Conservation (phyloP, 2,113 vertebrate species). For the Formicarius rufipectus region DNA sequence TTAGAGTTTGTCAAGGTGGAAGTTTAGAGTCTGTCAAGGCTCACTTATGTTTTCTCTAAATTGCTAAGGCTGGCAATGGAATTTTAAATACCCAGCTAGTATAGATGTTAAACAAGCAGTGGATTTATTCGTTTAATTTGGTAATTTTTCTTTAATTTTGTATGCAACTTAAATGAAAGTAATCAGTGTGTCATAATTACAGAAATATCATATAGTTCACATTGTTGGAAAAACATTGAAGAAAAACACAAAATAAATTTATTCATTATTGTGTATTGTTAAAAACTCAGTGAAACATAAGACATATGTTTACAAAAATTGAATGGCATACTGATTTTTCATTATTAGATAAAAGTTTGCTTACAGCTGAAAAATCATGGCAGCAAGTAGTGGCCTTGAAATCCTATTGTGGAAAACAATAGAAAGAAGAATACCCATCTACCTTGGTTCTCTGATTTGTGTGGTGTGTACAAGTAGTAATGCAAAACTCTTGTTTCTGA, state of each 20-base stretch:
- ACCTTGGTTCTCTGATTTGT: conserved; percentile 14
- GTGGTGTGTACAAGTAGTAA: not conserved
- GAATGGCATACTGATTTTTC: conserved; percentile 41
- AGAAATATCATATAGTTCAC: not conserved
- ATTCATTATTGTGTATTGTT: not conserved
- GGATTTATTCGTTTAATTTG: not conserved
- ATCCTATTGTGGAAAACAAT: conserved; percentile 22
- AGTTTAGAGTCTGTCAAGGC: not conserved
- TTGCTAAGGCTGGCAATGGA: not conserved
- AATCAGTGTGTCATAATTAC: not conserved
- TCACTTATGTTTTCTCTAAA: not conserved
- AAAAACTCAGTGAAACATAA: conserved; percentile 42
- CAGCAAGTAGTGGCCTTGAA: not conserved
- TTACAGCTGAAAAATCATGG: conserved; percentile 15
- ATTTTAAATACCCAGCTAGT: not conserved
- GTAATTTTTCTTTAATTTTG: not conserved
- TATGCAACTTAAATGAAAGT: not conserved
- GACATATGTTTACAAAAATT: conserved; percentile 5
- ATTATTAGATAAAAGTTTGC: conserved; percentile 43
- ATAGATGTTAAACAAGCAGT: not conserved
- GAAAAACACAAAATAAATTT: not conserved
- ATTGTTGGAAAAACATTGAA: not conserved
- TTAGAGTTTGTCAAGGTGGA: not conserved
- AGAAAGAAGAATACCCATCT: not conserved
- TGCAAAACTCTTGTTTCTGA: not conserved